Conservation (phyloP, 2,113 vertebrate genomes). For the Gavia stellata region DNA sequence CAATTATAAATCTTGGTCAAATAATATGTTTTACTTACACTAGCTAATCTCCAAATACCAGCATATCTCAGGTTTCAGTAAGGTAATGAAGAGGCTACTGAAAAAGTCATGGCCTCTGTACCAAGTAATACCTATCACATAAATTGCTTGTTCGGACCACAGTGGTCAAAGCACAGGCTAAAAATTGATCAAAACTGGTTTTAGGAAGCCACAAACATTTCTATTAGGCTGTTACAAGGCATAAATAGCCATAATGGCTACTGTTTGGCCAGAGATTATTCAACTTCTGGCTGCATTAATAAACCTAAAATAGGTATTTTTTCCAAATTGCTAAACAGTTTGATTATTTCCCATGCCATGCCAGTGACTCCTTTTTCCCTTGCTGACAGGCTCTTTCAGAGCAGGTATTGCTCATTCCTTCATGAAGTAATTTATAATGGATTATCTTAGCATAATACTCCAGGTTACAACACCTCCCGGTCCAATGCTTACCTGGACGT, state of each 20-base stretch:
- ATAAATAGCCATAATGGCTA: neutral
- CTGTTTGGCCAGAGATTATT: neutral
- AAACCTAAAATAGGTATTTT: neutral
- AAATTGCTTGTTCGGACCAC: neutral
- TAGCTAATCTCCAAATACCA: neutral
- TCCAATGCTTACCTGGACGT: neutral
- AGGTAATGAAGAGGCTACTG: neutral
- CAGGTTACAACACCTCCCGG: neutral
- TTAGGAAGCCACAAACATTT: neutral
- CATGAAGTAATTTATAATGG: neutral
- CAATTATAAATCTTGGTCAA: neutral
- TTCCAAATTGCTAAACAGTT: neutral
- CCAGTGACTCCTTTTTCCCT: neutral
- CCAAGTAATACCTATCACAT: neutral
- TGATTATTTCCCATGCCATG: neutral
- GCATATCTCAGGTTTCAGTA: neutral
- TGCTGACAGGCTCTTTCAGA: neutral
- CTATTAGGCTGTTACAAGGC: neutral
- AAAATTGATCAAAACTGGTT: neutral
- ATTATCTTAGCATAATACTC: neutral
- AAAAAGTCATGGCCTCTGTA: neutral
- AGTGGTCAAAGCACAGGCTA: neutral
- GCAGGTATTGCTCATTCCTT: neutral
- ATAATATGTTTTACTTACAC: neutral
- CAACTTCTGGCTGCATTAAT: neutral